Percentiles rank a stretch among this genome's conserved stretches.
phyloP scores from a whole-genome alignment of 2,888 invertebrate genomes.

The Hanleya hanleyi region DNA sequence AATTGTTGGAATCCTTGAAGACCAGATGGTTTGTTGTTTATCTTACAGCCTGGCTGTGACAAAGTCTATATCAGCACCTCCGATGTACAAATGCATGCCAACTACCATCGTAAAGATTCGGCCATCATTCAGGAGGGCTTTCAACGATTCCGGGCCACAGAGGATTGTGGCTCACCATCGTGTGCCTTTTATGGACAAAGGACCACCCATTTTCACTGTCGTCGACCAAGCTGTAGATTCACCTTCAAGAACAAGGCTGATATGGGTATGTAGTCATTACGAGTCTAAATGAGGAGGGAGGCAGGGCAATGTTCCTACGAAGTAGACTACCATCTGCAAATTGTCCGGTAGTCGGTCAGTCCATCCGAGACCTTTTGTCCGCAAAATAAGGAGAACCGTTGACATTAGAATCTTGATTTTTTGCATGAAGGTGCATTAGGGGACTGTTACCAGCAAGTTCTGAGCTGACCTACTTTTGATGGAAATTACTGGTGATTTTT shows the following conservation, averaged over 20 bases:
- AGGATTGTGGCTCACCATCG: constrained; percentile 92
- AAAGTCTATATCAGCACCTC: constrained; percentile 99
- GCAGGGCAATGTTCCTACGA: too few species aligned
- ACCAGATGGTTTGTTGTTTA: constrained; percentile 10
- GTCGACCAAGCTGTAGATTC: constrained; percentile 90
- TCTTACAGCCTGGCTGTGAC: constrained; percentile 76
- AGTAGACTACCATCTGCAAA: too few species aligned
- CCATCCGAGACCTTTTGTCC: too few species aligned
- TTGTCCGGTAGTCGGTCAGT: too few species aligned
- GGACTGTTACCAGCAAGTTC: too few species aligned
- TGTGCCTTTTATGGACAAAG: constrained; percentile 95
- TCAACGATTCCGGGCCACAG: constrained; percentile 95
- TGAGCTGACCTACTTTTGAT: too few species aligned
- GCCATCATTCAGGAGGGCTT: constrained; percentile 99
- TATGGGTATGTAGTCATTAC: constrained; percentile 98
- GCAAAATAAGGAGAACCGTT: too few species aligned
- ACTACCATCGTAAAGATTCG: constrained; percentile 97
- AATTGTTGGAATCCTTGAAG: not conserved
- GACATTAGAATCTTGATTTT: too few species aligned
- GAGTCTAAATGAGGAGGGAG: too few species aligned
- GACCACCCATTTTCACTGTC: constrained; percentile 98
- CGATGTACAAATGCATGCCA: constrained; percentile 99
- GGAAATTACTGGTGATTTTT: too few species aligned
- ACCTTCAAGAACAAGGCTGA: constrained; percentile 99
- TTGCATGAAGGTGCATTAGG: too few species aligned